Evolutionary conservation across 2,797 vertebrate species (phyloP), one percentile per base, ranked within the genome.

Genomic region (Artibeus jamaicensis): DNA sequence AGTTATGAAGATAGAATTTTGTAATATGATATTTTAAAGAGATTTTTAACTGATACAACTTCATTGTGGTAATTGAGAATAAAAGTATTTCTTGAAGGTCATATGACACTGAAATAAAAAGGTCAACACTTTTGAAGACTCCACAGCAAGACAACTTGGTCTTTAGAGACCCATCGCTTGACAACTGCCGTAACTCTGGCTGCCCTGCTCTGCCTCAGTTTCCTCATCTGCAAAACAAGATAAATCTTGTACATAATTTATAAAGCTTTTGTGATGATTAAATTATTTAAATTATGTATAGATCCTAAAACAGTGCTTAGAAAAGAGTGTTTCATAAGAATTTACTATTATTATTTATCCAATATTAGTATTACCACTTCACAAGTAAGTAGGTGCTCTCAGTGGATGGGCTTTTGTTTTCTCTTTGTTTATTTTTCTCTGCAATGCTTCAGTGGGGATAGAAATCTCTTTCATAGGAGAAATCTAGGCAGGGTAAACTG

Each of bases 1-100:
- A 83, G 9, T 86, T 89, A 59, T 89, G 22, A 93, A 76, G 71
- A 86, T 5, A 79, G 37, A 94, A 90, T 65, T 94, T 96, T 62
- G 22, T 34, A 91, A 83, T 86, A 70, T 89, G 83, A 86, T 5
- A 70, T 57, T 93, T 93, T 95, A 81, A 57, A 96, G n/a, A 85
- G 9, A 18, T 84, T 74, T 84, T 83, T 87, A 81, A 91, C 32
- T 70, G 12, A 57, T 84, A 50, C 6, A 85, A 86, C 5, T 89
- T 78, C 68, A 87, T 92, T 94, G 48, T 77, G 62, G 82, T 62
- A 81, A 81, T 67, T 73, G 42, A 87, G 68, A 95, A 73, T 86
- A 88, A 71, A 92, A 77, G 44, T 81, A 78, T 74, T 92, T 90
- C 37, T 93, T 48, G 6, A 93, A 92, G 53, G 44, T 50, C 57